A percentile compares a stretch with the other conserved stretches of the same genome.
phyloP scores from a whole-genome alignment of 2,888 invertebrate genomes.

The Merodon equestris region DNA sequence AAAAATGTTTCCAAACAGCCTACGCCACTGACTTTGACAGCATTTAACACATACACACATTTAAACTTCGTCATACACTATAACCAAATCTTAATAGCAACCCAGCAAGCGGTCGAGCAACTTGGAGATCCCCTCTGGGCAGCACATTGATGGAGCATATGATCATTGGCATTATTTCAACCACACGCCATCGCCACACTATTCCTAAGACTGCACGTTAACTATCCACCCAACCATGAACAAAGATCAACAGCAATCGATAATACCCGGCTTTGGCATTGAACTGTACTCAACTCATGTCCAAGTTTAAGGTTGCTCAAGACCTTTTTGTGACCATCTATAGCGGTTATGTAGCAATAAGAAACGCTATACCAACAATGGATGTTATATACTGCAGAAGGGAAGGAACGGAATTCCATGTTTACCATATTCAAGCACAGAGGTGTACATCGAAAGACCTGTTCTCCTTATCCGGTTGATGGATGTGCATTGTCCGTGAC shows the following conservation, averaged over 20 bases:
- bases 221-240: conserved; percentile 42
- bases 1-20: not conserved
- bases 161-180: conserved; percentile 21
- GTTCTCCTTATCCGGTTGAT: conserved; percentile 34
- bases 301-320: conserved; percentile 64
- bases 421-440: conserved; percentile 13
- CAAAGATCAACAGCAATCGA: conserved; percentile 50
- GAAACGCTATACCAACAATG: no score
- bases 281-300: conserved; percentile 29
- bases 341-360: conserved; percentile 8
- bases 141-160: conserved; percentile 39
- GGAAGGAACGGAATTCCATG: conserved; percentile 41
- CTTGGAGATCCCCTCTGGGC: conserved; percentile 1
- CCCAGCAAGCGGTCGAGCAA: conserved; percentile 20
- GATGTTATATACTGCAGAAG: conserved; percentile 12
- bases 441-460: no score
- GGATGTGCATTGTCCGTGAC: conserved; percentile 30
- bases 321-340: conserved; percentile 32
- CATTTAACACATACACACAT: not conserved
- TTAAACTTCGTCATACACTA: conserved; percentile 1
- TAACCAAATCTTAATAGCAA: not conserved
- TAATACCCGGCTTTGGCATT: conserved; percentile 51
- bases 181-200: conserved; percentile 30
- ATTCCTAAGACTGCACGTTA: not conserved
- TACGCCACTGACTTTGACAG: conserved; percentile 20